These are phyloP conservation scores for Heliocidaris tuberculata DNA, from an alignment of 35 echinoderm and acorn worm genomes.

Conservation along the genomic window DNA sequence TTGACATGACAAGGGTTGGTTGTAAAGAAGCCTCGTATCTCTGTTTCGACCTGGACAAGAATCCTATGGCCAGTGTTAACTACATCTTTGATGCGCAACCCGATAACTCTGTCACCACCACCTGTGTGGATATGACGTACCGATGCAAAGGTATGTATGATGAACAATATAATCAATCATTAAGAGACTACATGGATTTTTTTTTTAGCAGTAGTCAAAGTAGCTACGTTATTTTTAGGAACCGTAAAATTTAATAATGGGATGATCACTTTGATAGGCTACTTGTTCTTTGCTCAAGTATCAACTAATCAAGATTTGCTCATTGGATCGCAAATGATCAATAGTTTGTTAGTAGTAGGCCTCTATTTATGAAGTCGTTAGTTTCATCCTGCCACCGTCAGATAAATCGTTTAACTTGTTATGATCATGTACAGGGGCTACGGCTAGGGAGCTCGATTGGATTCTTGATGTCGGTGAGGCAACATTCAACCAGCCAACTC, in stretches of 20 bases:
- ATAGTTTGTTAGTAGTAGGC: conserved; percentile 22
- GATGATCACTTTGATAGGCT: too few relatives aligned
- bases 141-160: conserved; percentile 42
- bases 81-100: conserved; percentile 64
- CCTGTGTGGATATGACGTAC: conserved; percentile 41
- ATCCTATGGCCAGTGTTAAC: conserved; percentile 57
- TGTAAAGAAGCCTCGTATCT: conserved; percentile 68
- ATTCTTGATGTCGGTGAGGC: conserved; percentile 20
- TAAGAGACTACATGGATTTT: neutral
- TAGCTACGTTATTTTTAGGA: neutral
- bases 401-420: neutral
- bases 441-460: conserved; percentile 25
- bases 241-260: conserved; percentile 26
- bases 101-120: conserved; percentile 59
- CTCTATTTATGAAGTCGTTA: neutral
- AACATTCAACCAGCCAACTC: conserved; percentile 38
- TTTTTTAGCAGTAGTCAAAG: neutral
- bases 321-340: neutral
- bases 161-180: neutral
- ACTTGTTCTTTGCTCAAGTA: too few relatives aligned
- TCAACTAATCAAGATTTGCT: neutral
- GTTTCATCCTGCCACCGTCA: too few relatives aligned
- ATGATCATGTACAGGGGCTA: conserved; percentile 13
- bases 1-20: conserved; percentile 57
- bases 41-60: conserved; percentile 80